Conservation (phyloP, 2,113 vertebrate genomes). For the Pteruthius melanotis region DNA sequence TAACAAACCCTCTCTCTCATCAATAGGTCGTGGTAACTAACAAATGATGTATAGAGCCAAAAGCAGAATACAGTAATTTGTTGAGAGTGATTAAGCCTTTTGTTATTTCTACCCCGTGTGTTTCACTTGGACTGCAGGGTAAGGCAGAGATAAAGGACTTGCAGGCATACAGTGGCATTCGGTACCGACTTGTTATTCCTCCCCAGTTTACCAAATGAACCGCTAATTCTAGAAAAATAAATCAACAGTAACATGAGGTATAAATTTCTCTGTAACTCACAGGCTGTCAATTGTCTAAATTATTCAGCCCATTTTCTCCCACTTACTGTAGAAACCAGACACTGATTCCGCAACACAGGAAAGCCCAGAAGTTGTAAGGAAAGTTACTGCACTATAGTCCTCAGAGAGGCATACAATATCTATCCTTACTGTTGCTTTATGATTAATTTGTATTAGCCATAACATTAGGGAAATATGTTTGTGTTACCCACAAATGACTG, state of each 20-base stretch:
- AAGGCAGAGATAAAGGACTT: neutral
- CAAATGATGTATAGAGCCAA: neutral
- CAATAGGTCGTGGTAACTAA: neutral
- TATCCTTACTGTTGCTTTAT: neutral
- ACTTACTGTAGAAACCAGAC: neutral
- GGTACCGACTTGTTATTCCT: neutral
- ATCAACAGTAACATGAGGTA: neutral
- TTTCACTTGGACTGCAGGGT: neutral
- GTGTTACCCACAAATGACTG: neutral
- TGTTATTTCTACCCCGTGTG: neutral
- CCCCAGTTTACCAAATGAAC: neutral
- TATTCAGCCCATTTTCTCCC: neutral
- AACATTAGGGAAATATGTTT: neutral
- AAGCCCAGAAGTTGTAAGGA: neutral
- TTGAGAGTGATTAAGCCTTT: neutral
- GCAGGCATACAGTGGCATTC: neutral
- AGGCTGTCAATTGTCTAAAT: neutral
- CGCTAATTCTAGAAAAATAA: neutral
- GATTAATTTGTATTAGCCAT: neutral
- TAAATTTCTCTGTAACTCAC: neutral
- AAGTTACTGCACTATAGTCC: neutral
- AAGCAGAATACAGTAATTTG: neutral
- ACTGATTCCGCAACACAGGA: neutral
- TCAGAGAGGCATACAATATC: neutral
- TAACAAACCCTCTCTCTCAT: neutral